Percentiles rank a stretch among this genome's conserved stretches.
phyloP scores from a whole-genome alignment of 2,113 vertebrate species.

The Macquaria ambigua region DNA sequence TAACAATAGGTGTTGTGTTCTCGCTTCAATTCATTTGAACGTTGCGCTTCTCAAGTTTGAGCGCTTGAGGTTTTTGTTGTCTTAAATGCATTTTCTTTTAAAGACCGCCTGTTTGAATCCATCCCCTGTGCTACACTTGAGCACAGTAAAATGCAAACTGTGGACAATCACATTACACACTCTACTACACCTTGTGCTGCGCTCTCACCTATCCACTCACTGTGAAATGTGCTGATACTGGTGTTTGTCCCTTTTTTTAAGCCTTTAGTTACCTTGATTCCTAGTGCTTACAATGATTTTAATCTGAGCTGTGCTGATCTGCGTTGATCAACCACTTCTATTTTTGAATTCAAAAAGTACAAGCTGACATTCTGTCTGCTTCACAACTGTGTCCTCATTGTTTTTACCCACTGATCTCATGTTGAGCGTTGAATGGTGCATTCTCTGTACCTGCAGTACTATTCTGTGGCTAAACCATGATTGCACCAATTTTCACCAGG shows the following conservation, averaged over 20 bases:
- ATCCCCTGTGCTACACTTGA: constrained; percentile 23
- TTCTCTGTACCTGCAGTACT: constrained; percentile 22
- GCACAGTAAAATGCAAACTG: constrained; percentile 61
- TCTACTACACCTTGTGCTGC: constrained; percentile 52
- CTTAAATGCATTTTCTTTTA: constrained; percentile 62
- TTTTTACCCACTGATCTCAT: constrained; percentile 29
- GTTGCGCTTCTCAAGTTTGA: constrained; percentile 23
- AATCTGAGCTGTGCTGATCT: constrained; percentile 28
- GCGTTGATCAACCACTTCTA: constrained; percentile 40
- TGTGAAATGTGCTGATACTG: constrained; percentile 67
- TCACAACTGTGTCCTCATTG: constrained; percentile 16
- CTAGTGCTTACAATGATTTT: constrained; percentile 38
- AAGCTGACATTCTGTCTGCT: constrained; percentile 10
- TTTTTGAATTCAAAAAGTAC: constrained; percentile 30
- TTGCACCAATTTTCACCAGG: neutral
- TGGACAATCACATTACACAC: constrained; percentile 75
- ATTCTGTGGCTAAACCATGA: constrained; percentile 15
- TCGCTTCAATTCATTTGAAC: constrained; percentile 48
- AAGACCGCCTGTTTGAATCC: constrained; percentile 40
- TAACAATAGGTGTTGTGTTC: constrained; percentile 39
- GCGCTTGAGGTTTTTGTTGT: constrained; percentile 42
- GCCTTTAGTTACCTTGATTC: constrained; percentile 54
- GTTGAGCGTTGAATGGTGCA: constrained; percentile 1
- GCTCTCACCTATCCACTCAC: constrained; percentile 64
- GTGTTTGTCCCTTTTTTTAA: constrained; percentile 35